Conservation (phyloP, 2,113 vertebrate genomes). For the Peromyscus maniculatus region DNA sequence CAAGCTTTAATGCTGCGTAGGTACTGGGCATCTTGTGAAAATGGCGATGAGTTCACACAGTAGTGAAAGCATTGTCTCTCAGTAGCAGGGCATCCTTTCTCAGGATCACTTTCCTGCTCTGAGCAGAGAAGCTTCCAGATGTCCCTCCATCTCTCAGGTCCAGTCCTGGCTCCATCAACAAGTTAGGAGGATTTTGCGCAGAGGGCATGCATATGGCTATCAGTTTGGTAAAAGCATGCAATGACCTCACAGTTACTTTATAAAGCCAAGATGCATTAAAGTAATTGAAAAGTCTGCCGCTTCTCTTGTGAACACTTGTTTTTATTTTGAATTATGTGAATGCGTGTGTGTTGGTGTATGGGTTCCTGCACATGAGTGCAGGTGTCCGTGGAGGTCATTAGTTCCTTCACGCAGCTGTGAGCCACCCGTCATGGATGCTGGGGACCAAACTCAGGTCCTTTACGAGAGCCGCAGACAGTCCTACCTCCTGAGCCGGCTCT, state of each 20-base stretch:
- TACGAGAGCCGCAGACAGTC: background rate
- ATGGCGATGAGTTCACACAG: background rate
- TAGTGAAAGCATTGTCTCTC: background rate
- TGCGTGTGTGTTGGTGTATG: background rate
- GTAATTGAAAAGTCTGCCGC: background rate
- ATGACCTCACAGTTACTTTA: background rate
- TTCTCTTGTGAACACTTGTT: background rate
- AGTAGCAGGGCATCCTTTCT: background rate
- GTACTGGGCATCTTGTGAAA: background rate
- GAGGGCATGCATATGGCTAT: background rate
- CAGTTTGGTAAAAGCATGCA: constrained; percentile 3
- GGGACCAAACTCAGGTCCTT: no score
- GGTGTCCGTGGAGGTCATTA: no score
- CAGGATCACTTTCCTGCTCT: background rate
- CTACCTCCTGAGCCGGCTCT: background rate
- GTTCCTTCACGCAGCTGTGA: background rate
- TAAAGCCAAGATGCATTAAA: background rate
- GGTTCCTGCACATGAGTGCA: background rate
- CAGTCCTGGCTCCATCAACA: background rate
- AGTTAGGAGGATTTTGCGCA: background rate
- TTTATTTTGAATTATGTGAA: background rate
- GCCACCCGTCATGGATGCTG: background rate
- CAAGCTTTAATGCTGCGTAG: background rate
- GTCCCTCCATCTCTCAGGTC: background rate
- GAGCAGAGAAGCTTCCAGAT: background rate